Percentiles rank a stretch among this genome's conserved stretches.
phyloP scores from a whole-genome alignment of 2,113 vertebrate genomes.

The Lampris incognitus region DNA sequence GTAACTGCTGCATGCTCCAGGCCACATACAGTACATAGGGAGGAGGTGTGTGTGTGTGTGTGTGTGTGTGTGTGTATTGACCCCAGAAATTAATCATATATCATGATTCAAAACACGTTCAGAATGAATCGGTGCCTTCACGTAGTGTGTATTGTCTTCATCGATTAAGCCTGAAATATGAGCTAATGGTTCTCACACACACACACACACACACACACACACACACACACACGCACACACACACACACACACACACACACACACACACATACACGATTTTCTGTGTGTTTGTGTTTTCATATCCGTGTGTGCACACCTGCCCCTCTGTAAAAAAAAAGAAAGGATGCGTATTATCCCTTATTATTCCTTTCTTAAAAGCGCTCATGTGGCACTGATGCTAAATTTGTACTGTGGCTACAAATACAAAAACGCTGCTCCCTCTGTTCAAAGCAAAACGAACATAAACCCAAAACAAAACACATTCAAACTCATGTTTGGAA shows the following conservation, averaged over 20 bases:
- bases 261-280: background rate
- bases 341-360: slow-evolving; percentile 12
- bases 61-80: slow-evolving; percentile 14
- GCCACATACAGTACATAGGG: slow-evolving; percentile 14
- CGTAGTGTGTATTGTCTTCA: slow-evolving; percentile 54
- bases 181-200: slow-evolving; percentile 15
- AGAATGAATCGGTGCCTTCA: slow-evolving; percentile 41
- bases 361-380: slow-evolving; percentile 28
- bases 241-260: slow-evolving; percentile 1
- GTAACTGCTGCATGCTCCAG: slow-evolving; percentile 7
- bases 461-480: background rate
- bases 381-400: slow-evolving; percentile 39
- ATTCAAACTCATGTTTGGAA: too few relatives aligned
- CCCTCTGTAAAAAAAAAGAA: background rate
- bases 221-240: too few relatives aligned
- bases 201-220: background rate
- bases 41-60: slow-evolving; percentile 13
- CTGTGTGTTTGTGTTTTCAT: slow-evolving; percentile 21
- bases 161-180: slow-evolving; percentile 49
- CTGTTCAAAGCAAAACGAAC: background rate
- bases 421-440: background rate
- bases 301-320: slow-evolving; percentile 4
- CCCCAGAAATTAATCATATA: slow-evolving; percentile 1
- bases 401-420: slow-evolving; percentile 5
- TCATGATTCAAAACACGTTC: slow-evolving; percentile 43